Evolutionary conservation across 1,140 invertebrate genomes (phyloP).

Genomic region (Heliothis subflexa): DNA sequence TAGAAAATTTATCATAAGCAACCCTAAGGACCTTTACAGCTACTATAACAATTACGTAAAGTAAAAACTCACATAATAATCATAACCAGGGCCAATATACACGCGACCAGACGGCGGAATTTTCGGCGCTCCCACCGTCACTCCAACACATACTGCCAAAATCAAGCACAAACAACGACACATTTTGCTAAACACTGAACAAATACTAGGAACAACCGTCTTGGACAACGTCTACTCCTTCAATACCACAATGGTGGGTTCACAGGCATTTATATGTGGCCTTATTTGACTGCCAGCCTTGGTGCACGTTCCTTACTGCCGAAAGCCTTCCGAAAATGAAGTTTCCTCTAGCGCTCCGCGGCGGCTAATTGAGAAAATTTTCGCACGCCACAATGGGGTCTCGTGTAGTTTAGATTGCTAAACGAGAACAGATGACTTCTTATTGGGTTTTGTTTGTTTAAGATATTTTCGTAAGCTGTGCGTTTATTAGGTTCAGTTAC

Average conservation of each 20-base stretch:
- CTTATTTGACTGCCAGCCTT: constrained; percentile 75
- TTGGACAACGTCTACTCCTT: constrained; percentile 59
- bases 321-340: constrained; percentile 72
- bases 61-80: constrained; percentile 71
- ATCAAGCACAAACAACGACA: constrained; percentile 66
- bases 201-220: constrained; percentile 56
- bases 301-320: constrained; percentile 54
- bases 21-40: not conserved
- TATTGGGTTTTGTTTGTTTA: constrained; percentile 27
- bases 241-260: constrained; percentile 75
- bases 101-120: not conserved
- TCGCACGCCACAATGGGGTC: constrained; percentile 71
- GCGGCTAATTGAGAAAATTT: constrained; percentile 80
- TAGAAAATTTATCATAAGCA: too few species aligned
- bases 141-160: constrained; percentile 59
- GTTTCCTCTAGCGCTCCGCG: constrained; percentile 65
- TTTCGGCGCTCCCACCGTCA: constrained; percentile 59
- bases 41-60: not conserved
- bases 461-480: not conserved
- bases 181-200: constrained; percentile 58
- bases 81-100: constrained; percentile 54
- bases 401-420: constrained; percentile 16
- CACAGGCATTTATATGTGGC: constrained; percentile 79
- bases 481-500: not conserved
- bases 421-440: constrained; percentile 14